A percentile compares a stretch with the other conserved stretches of the same genome.
These are phyloP conservation scores for Hypotaenidia okinawae DNA, from an alignment of 2,797 vertebrate species.

Conservation along the genomic window DNA sequence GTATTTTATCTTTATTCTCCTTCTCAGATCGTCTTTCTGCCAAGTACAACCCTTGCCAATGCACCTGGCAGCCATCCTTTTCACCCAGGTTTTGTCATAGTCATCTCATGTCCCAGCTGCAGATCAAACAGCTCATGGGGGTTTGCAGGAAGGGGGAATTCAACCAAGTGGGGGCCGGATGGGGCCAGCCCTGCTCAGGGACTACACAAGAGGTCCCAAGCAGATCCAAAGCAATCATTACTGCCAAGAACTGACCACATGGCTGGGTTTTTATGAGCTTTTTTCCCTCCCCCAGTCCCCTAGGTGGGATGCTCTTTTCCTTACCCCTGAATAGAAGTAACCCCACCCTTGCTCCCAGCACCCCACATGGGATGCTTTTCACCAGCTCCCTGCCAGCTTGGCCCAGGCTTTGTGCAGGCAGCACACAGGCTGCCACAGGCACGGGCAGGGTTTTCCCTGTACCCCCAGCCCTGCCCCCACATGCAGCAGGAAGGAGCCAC, in stretches of 20 bases:
- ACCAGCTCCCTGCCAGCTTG: background rate
- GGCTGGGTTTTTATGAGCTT: background rate
- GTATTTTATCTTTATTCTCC: background rate
- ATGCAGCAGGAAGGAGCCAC: background rate
- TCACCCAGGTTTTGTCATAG: background rate
- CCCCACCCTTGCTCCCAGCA: background rate
- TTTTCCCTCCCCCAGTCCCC: background rate
- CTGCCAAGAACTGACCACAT: background rate
- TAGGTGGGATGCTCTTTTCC: background rate
- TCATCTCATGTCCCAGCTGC: background rate
- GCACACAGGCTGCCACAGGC: too few species aligned
- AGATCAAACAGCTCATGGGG: background rate
- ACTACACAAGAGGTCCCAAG: background rate
- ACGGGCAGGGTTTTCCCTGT: background rate
- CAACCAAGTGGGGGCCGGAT: background rate
- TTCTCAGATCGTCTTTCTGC: background rate
- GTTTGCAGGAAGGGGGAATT: background rate
- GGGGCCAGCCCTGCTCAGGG: background rate
- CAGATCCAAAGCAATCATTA: background rate
- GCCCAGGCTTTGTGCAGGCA: background rate
- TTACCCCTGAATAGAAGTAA: background rate
- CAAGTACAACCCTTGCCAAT: background rate
- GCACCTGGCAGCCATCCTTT: background rate
- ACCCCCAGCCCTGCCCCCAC: background rate
- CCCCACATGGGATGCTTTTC: background rate